Percentiles rank a stretch among this genome's conserved stretches.
Evolutionary conservation across 2,888 invertebrate genomes (phyloP).

Genomic region (Thysanoteuthis rhombus): DNA sequence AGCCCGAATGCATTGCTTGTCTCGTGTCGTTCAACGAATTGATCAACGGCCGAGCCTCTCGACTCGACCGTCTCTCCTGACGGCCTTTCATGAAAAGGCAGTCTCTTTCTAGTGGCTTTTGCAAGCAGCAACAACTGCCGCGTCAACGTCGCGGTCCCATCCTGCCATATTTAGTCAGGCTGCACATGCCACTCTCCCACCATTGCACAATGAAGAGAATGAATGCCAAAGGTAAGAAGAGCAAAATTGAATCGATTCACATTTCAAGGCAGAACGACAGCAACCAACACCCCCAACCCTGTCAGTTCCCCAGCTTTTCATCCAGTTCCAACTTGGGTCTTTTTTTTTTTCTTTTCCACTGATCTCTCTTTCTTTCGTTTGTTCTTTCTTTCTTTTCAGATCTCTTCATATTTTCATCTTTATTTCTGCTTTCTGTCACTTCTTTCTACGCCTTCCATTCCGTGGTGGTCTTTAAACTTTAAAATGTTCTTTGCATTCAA

Average conservation of each 20-base stretch:
- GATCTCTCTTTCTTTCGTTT: too few species aligned
- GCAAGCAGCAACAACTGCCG: background rate
- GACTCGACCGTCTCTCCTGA: background rate
- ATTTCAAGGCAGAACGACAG: background rate
- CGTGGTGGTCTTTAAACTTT: too few species aligned
- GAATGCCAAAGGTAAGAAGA: background rate
- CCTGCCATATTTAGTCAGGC: background rate
- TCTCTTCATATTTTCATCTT: too few species aligned
- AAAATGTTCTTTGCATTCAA: too few species aligned
- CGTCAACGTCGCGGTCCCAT: background rate
- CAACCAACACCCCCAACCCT: too few species aligned
- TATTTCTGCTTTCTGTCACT: too few species aligned
- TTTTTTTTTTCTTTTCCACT: too few species aligned
- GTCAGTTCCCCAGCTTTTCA: too few species aligned
- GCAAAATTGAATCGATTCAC: background rate
- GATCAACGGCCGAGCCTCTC: background rate
- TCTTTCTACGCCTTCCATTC: too few species aligned
- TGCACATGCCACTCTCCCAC: background rate
- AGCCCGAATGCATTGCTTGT: too few species aligned
- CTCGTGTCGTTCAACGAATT: background rate
- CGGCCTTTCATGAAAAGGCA: background rate
- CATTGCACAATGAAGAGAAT: background rate
- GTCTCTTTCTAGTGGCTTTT: slow-evolving; percentile 12
- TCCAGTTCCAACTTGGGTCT: too few species aligned
- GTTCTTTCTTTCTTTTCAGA: too few species aligned